phyloP scores from a whole-genome alignment of 2,888 invertebrate species.

The Dolomedes plantarius region DNA sequence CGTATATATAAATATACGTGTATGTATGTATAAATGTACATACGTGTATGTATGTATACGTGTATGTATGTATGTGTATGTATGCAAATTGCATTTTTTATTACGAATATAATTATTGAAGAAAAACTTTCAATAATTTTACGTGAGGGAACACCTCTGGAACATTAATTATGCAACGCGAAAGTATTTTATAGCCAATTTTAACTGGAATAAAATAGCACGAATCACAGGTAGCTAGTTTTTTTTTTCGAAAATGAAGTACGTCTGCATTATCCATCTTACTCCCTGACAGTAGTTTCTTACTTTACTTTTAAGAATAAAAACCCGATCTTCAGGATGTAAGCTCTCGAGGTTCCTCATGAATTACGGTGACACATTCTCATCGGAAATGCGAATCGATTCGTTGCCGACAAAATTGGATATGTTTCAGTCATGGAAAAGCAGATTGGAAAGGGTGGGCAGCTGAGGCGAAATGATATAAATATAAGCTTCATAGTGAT shows the following conservation, averaged over 20 bases:
- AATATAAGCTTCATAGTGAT: slow-evolving; percentile 58
- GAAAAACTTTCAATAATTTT: too few species aligned
- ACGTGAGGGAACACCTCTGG: too few species aligned
- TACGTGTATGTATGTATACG: too few species aligned
- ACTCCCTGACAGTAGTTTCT: neutral
- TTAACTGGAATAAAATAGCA: too few species aligned
- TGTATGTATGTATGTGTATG: too few species aligned
- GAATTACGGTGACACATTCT: slow-evolving; percentile 53
- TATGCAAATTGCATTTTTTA: too few species aligned
- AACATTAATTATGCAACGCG: too few species aligned
- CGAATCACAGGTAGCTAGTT: neutral
- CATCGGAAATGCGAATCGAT: slow-evolving; percentile 28
- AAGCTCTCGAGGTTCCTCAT: slow-evolving; percentile 10
- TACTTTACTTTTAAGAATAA: neutral
- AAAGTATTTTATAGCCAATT: too few species aligned
- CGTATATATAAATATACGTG: too few species aligned
- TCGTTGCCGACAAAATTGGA: slow-evolving; percentile 45
- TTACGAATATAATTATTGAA: too few species aligned
- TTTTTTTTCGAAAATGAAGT: neutral
- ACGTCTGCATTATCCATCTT: neutral
- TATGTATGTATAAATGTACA: too few species aligned
- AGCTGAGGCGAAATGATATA: slow-evolving; percentile 38
- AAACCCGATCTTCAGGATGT: neutral
- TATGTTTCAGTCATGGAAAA: slow-evolving; percentile 14
- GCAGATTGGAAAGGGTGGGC: slow-evolving; percentile 7